Percentiles rank a stretch among this genome's conserved stretches.
phyloP scores from a whole-genome alignment of 2,113 vertebrate genomes.

The Sebastes schlegelii region DNA sequence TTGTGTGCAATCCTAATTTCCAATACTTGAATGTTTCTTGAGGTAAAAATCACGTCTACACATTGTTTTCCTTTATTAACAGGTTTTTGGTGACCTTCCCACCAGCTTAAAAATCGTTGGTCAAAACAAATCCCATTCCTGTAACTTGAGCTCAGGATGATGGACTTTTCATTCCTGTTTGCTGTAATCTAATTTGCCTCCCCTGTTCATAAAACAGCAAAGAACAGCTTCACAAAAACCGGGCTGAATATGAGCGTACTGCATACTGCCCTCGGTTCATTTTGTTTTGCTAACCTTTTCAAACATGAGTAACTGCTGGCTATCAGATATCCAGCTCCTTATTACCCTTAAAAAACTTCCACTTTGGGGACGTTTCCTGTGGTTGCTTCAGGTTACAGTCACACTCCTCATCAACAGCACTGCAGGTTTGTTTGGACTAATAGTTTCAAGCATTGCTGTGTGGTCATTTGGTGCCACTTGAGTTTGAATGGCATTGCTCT shows the following conservation, averaged over 20 bases:
- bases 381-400: conserved; percentile 49
- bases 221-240: conserved; percentile 12
- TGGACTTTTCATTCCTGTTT: conserved; percentile 8
- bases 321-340: conserved; percentile 62
- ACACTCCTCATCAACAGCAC: conserved; percentile 14
- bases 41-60: background rate
- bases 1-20: background rate
- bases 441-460: background rate
- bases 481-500: conserved; percentile 4
- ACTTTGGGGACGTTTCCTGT: conserved; percentile 53
- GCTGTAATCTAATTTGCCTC: conserved; percentile 11
- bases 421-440: conserved; percentile 18
- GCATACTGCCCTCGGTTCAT: conserved; percentile 39
- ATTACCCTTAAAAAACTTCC: conserved; percentile 49
- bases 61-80: background rate
- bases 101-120: background rate
- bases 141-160: conserved; percentile 9
- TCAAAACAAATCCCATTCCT: conserved; percentile 5
- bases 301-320: conserved; percentile 64
- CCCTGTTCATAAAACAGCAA: conserved; percentile 3
- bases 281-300: conserved; percentile 73
- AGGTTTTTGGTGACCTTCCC: background rate
- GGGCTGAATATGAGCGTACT: conserved; percentile 33
- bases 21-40: background rate
- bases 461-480: conserved; percentile 6